Conservation (phyloP, 2,797 vertebrate genomes). For the Spea hammondii region DNA sequence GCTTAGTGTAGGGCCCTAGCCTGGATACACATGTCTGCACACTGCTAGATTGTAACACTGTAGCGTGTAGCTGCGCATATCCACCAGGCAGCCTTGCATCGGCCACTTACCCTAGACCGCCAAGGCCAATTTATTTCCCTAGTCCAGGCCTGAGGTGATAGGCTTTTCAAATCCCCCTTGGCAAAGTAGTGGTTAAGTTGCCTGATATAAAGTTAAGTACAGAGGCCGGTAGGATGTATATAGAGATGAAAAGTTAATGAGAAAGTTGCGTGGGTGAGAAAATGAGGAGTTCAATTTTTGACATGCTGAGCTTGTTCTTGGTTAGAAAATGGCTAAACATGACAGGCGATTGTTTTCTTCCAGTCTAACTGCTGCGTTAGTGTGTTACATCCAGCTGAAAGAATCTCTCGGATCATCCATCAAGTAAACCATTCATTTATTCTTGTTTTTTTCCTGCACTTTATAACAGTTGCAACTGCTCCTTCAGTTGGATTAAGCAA, state of each 20-base stretch:
- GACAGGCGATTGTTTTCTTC: slow-evolving; percentile 43
- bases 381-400: slow-evolving; percentile 45
- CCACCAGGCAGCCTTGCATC: no score
- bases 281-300: slow-evolving; percentile 50
- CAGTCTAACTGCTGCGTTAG: slow-evolving; percentile 38
- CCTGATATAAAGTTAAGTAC: slow-evolving; percentile 7
- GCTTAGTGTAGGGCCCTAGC: no score
- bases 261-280: slow-evolving; percentile 45
- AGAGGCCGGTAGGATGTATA: slow-evolving; percentile 10
- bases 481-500: slow-evolving; percentile 35
- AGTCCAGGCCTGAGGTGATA: no score
- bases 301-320: slow-evolving; percentile 44
- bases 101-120: no score
- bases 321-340: slow-evolving; percentile 46
- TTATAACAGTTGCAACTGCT: slow-evolving; percentile 26
- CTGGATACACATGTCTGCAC: no score
- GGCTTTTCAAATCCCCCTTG: background rate
- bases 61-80: no score
- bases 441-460: slow-evolving; percentile 6
- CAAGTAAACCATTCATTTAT: slow-evolving; percentile 36
- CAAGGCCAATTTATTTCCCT: no score
- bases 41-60: no score
- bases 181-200: slow-evolving; percentile 16
- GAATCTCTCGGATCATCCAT: slow-evolving; percentile 45
- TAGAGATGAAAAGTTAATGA: slow-evolving; percentile 43